Evolutionary conservation across 2,888 invertebrate species (phyloP).

Genomic region (Lydus trimaculatus): DNA sequence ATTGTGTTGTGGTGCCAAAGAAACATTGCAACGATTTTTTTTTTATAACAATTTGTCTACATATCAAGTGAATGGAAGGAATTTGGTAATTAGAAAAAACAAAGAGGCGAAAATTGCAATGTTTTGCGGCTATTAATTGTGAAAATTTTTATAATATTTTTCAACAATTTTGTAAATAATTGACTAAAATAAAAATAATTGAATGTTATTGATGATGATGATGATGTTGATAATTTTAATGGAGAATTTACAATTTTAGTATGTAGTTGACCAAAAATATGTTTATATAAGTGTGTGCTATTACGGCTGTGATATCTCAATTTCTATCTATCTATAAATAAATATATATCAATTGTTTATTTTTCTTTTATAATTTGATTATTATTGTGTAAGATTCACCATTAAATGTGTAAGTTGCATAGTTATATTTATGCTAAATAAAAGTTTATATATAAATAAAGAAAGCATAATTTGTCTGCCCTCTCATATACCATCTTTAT

Average conservation of each 20-base stretch:
- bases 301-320: slow-evolving; percentile 55
- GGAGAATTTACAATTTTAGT: neutral
- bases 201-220: no score
- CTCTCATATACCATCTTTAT: neutral
- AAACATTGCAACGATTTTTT: neutral
- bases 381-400: slow-evolving; percentile 25
- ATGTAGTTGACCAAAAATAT: slow-evolving; percentile 34
- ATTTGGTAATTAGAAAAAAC: neutral
- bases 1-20: slow-evolving; percentile 16
- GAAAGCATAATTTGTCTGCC: neutral
- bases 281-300: slow-evolving; percentile 52
- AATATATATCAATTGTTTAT: neutral
- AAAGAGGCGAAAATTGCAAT: neutral
- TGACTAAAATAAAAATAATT: neutral
- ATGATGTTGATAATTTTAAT: neutral
- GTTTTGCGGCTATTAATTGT: neutral
- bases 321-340: slow-evolving; percentile 34
- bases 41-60: no score
- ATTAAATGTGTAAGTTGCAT: slow-evolving; percentile 31
- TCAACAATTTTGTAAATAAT: neutral
- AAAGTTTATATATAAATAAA: slow-evolving; percentile 34
- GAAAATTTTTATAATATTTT: neutral
- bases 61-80: neutral
- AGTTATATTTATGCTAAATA: slow-evolving; percentile 42
- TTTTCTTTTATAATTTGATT: slow-evolving; percentile 25